Base-by-base conservation (phyloP, 1,140 invertebrate genomes). In the Gonatopus flavifemur region DNA sequence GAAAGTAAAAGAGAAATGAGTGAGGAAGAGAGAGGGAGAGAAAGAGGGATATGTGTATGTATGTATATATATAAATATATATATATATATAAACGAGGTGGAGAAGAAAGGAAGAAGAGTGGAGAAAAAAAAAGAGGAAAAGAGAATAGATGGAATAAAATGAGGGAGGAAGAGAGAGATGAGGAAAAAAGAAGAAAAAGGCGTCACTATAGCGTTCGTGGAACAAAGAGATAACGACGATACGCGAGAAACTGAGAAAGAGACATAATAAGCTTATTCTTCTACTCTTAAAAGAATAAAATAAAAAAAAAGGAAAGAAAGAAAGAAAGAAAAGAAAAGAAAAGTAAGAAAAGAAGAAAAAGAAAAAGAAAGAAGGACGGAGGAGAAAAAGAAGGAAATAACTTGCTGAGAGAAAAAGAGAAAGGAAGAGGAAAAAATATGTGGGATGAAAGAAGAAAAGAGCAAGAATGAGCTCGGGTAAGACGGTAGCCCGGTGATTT, bases 401-500 rank as follows among this genome's bases (percentile, higher is more conserved):
- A n/a, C n/a, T n/a, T n/a, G n/a, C n/a, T n/a, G 40, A 10, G 33
- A 24, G 57, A 40, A 19, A n/a, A 43, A 16, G 49, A 19, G 51
- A 31, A 32, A 20, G 54, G 49, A 46, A 3, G 33, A 46, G 44
- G 48, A 51, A 32, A 31, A 49, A n/a, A n/a, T n/a, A n/a, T n/a
- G n/a, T n/a, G n/a, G n/a, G n/a, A n/a, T n/a, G 7, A 30, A 42
- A 65, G 53, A 57, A 51, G 65, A 59, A 63, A 41, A 51, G 48
- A 61, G n/a, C n/a, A n/a, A n/a, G 52, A 61, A 44, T 39, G 52
- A 44, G 56, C 36, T 52, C 57, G 70, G 64, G 70, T 72, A 72
- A 70, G 67, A 65, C 70, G 66, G 70, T 71, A 72, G 70, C 66
- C 57, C 67, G 69, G 66, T 72, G 69, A 72, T 72, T 72, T 72